Evolutionary conservation across 2,888 invertebrate genomes (phyloP), one percentile per base, ranked within the genome.

Genomic region (Ischnus inquisitorius): DNA sequence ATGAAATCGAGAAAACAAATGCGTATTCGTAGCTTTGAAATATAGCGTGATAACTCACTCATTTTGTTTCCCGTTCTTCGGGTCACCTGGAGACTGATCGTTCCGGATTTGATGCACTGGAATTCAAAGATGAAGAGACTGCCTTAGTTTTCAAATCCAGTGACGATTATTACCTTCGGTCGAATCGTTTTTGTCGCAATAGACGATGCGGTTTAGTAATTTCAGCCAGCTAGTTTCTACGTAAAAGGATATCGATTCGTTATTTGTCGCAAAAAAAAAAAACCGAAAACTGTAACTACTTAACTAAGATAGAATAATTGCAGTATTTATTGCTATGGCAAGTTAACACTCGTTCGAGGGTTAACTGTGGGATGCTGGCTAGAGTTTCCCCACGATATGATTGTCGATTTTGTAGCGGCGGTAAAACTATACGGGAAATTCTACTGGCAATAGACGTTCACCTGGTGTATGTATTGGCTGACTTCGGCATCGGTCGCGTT

Each of bases 61-160:
- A 98, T 94, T 94, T 97, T 96, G 89, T 97, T 97, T 91, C 98
- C 97, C 92, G 97, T 97, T 91, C 97, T 96, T 92, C 98, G 95
- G 92, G 98, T 98, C 87, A 99, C 98, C 71, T 98, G 96, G 85
- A 99, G 95, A 93, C 98, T 98, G 94, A 99, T 98, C 92, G 98
- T 97, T 92, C 98, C 96, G 82, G 98, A 98, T 93, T 98, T 96
- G 92, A 99, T 99, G 94, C 98, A 99, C 99, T 99, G 96, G 89
- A 94, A 92, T 93, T 89, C 74, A 19, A 60, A 43, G 22, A 12
- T 43, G n/a, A 19, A 22, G 10, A 16, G 22, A 39, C 2, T 12
- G 6, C 41, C 12, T 16, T n/a, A 28, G 10, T 43, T 46, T 19
- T 51, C 16, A 22, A n/a, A 22, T 60, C 10, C 12, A 16, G 48